Evolutionary conservation across 2,113 vertebrate species (phyloP).

Genomic region (Gopherus flavomarginatus): DNA sequence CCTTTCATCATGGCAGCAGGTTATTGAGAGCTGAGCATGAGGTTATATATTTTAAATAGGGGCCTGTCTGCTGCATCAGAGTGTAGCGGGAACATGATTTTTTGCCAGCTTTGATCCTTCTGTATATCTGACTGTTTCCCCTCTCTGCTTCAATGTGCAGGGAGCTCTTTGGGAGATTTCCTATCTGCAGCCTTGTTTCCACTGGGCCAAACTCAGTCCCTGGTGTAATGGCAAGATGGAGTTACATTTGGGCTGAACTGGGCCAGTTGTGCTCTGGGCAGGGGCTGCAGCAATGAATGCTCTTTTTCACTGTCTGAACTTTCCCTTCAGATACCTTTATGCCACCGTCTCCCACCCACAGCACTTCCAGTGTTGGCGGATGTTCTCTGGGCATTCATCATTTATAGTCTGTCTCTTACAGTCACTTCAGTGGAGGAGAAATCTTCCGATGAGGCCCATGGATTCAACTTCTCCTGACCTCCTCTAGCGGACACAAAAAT

Average conservation of each 20-base stretch:
- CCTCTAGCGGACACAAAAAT: neutral
- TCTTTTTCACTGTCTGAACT: rapidly evolving
- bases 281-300: rapidly evolving
- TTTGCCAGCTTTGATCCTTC: neutral
- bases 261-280: neutral
- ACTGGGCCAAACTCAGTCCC: rapidly evolving
- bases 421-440: rapidly evolving
- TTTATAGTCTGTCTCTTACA: neutral
- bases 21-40: neutral
- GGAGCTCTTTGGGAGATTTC: rapidly evolving
- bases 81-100: neutral
- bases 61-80: neutral
- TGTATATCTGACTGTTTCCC: rapidly evolving
- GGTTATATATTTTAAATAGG: neutral
- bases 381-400: neutral
- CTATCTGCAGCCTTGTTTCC: rapidly evolving
- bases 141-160: neutral
- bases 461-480: neutral
- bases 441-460: neutral
- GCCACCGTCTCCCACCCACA: rapidly evolving
- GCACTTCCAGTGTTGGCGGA: neutral
- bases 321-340: neutral
- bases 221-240: neutral
- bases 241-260: rapidly evolving
- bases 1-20: rapidly evolving